Evolutionary conservation across 2,113 vertebrate species (phyloP), one percentile per base, ranked within the genome.

Genomic region (Euleptes europaea): DNA sequence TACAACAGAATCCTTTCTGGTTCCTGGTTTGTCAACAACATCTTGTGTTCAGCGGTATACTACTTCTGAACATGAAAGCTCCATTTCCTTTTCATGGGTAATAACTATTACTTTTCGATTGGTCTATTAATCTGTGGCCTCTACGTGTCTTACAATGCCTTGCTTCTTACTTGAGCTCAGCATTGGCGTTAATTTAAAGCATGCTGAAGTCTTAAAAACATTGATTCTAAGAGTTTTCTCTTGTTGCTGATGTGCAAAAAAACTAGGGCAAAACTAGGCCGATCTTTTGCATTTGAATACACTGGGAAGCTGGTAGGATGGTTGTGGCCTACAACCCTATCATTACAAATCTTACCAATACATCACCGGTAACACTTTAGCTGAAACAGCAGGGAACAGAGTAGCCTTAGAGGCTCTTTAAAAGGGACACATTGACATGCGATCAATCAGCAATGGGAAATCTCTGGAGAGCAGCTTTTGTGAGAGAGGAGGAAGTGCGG

Each of bases 381-480:
- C 49, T 13, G 86, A 63, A 90, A 2, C 93, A 86, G 90, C 84
- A 54, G 87, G 94, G 84, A 44, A 78, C 0, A 4, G 65, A 57
- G 40, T 83, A 87, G 88, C 89, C 90, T 82, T 73, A 73, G 84
- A 84, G 85, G 87, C 67, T 0, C 93, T 54, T 84, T 80, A 63
- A 83, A 93, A 90, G 87, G 85, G 89, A 47, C 54, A 10, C 89
- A 89, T 67, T 90, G 92, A 94, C 88, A 88, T 40, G 26, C 91
- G 84, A 82, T 84, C 92, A 28, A 0, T 85, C 88, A 74, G 77
- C 2, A 19, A 54, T 42, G 66, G 84, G 77, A 83, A 54, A 78
- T 82, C 40, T 0, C 88, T 47, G 26, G 89, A 85, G 92, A 85
- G 82, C 33, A 71, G 78, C 90, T 81, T 93, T 94, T 88, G 85